These are phyloP conservation scores for Plutella xylostella DNA, from an alignment of 2,888 invertebrate genomes.

Conservation along the genomic window DNA sequence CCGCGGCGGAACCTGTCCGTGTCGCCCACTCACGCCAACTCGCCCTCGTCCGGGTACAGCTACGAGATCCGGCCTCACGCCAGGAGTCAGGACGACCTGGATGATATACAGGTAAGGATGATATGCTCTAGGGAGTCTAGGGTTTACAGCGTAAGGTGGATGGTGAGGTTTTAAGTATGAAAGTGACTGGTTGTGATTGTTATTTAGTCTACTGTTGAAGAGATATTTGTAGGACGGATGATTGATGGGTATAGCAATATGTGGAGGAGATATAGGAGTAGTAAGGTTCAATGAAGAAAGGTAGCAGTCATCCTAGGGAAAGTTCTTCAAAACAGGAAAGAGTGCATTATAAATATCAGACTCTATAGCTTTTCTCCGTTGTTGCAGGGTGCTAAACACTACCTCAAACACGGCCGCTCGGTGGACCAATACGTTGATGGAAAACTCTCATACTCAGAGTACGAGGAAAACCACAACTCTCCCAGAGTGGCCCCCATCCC, in stretches of 20 bases:
- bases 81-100: constrained; percentile 78
- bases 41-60: constrained; percentile 61
- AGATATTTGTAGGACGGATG: too few relatives aligned
- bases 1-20: constrained; percentile 88
- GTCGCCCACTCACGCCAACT: constrained; percentile 83
- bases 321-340: too few relatives aligned
- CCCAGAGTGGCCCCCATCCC: constrained; percentile 56
- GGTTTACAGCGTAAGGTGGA: too few relatives aligned
- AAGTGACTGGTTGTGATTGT: too few relatives aligned
- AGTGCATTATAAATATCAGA: too few relatives aligned
- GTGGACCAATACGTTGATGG: constrained; percentile 84
- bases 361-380: constrained; percentile 21
- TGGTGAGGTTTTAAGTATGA: too few relatives aligned
- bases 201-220: too few relatives aligned
- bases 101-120: constrained; percentile 73
- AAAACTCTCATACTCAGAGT: constrained; percentile 66
- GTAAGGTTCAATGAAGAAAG: too few relatives aligned
- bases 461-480: constrained; percentile 60
- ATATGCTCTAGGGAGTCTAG: too few relatives aligned
- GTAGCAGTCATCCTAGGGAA: too few relatives aligned
- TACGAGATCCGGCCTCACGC: constrained; percentile 75
- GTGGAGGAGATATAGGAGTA: too few relatives aligned
- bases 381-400: constrained; percentile 65
- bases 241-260: too few relatives aligned
- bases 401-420: constrained; percentile 78